Percentiles rank a stretch among this genome's conserved stretches.
Conservation (phyloP, 2,797 vertebrate species). For the Lacerta agilis region DNA sequence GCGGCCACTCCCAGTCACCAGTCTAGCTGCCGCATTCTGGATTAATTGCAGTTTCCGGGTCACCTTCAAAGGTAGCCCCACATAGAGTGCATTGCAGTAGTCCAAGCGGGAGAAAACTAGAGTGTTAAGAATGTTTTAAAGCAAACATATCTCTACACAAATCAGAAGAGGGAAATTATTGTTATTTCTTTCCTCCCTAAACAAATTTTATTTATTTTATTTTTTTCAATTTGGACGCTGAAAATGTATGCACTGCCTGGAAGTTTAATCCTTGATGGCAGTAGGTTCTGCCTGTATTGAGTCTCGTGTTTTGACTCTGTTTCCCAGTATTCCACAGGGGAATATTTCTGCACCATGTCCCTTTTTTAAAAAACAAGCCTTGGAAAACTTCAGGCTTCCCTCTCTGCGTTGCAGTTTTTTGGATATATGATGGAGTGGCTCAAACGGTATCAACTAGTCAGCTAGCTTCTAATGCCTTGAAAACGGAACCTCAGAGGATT, state of each 20-base stretch:
- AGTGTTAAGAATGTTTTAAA: not conserved
- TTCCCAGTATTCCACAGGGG: not conserved
- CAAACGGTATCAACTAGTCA: not conserved
- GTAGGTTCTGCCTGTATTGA: not conserved
- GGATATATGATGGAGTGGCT: constrained; percentile 13
- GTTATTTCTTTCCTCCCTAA: not conserved
- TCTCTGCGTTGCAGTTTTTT: not conserved
- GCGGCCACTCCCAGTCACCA: no score
- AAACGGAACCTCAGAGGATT: not conserved
- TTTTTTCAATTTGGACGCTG: not conserved
- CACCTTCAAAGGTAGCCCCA: no score
- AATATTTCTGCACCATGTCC: not conserved
- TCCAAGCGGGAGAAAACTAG: no score
- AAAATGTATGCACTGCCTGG: not conserved
- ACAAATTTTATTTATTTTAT: not conserved
- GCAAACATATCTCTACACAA: not conserved
- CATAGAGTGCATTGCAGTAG: no score
- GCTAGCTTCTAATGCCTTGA: constrained; percentile 2
- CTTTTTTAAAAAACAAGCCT: not conserved
- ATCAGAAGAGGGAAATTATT: not conserved
- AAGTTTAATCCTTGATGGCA: not conserved
- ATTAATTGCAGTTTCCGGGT: no score
- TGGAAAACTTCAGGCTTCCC: not conserved
- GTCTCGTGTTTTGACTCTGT: not conserved
- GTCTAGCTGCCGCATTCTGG: no score